These are phyloP conservation scores for Drosophila anomalipes DNA, from an alignment of 2,888 invertebrate species.

Conservation along the genomic window DNA sequence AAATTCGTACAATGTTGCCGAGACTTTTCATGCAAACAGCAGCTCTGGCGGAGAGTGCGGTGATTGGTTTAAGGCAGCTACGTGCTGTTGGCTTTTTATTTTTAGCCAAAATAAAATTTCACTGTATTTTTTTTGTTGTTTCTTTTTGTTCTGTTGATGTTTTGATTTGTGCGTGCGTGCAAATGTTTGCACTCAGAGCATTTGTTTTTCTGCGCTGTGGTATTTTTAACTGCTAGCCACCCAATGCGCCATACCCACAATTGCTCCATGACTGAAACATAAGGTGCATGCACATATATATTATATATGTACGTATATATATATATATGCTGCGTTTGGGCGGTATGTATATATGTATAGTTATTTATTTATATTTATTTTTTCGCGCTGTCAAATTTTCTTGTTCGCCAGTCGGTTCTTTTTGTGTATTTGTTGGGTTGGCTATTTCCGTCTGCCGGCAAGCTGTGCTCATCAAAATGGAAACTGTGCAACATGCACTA, in stretches of 20 bases:
- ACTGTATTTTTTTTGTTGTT: conserved; percentile 19
- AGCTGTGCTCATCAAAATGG: conserved; percentile 76
- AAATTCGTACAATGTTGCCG: conserved; percentile 77
- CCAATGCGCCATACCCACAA: background rate
- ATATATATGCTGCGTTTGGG: background rate
- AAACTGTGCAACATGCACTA: conserved; percentile 78
- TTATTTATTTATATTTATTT: conserved; percentile 26
- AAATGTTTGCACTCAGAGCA: conserved; percentile 74
- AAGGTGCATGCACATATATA: conserved; percentile 10
- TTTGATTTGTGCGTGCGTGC: conserved; percentile 79
- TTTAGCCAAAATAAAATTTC: conserved; percentile 43
- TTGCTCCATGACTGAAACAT: conserved; percentile 5
- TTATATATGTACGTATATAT: conserved; percentile 22
- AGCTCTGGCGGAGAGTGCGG: background rate
- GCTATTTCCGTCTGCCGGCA: conserved; percentile 56
- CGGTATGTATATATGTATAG: conserved; percentile 6
- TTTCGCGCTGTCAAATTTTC: conserved; percentile 47
- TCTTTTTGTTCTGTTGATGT: conserved; percentile 73
- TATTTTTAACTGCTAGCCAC: conserved; percentile 16
- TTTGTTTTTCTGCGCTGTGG: conserved; percentile 58
- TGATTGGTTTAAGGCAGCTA: conserved; percentile 17
- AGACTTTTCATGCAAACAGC: conserved; percentile 69
- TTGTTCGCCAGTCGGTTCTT: conserved; percentile 28
- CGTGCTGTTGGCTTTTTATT: conserved; percentile 59
- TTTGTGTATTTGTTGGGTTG: conserved; percentile 37